Conservation (phyloP, 2,113 vertebrate genomes). For the Microcebus murinus region DNA sequence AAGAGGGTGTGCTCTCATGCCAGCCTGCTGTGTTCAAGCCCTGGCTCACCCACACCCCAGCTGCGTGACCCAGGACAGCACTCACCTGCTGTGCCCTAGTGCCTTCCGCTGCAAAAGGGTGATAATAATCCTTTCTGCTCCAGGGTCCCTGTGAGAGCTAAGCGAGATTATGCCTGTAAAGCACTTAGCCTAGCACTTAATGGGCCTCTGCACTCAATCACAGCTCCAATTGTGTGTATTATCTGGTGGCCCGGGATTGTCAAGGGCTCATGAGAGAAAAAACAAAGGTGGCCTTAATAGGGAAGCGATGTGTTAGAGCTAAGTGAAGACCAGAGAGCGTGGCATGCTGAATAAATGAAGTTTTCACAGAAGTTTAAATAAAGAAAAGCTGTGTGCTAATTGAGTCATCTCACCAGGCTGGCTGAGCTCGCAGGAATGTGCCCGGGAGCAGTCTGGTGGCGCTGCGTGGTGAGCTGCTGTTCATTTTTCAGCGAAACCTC, state of each 20-base stretch:
- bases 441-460: neutral
- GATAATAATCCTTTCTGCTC: neutral
- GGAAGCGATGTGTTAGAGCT: neutral
- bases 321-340: neutral
- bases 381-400: constrained; percentile 20
- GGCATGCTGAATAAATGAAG: neutral
- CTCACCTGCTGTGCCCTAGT: neutral
- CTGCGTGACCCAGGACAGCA: neutral
- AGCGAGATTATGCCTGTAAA: neutral
- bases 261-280: neutral
- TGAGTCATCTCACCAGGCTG: constrained; percentile 4
- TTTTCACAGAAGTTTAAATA: constrained; percentile 25
- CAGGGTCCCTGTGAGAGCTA: neutral
- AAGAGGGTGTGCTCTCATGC: fast-evolving
- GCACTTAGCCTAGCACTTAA: neutral
- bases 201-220: neutral
- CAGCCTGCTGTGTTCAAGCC: neutral
- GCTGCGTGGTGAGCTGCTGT: neutral
- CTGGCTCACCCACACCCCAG: neutral
- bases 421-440: neutral
- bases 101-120: neutral
- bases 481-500: neutral
- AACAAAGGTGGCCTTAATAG: neutral
- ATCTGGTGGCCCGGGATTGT: neutral
- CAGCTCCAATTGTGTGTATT: neutral